Conservation (phyloP, 2,113 vertebrate genomes). For the Drymodes brunneopygia region DNA sequence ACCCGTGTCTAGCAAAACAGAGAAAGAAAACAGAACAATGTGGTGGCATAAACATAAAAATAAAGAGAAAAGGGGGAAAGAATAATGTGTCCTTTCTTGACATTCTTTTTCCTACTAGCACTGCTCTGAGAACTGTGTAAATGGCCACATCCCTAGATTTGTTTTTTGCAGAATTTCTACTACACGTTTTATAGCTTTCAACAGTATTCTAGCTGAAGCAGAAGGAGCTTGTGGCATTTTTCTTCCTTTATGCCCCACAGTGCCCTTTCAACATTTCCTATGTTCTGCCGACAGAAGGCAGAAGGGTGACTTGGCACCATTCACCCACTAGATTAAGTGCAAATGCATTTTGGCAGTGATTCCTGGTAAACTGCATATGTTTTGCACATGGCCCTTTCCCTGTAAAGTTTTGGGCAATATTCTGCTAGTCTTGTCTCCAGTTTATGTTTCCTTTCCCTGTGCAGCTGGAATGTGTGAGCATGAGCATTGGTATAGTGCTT, state of each 20-base stretch:
- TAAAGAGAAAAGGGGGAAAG: neutral
- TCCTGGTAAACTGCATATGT: neutral
- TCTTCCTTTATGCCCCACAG: neutral
- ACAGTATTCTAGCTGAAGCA: neutral
- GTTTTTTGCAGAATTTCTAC: neutral
- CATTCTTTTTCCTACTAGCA: neutral
- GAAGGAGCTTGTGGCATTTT: neutral
- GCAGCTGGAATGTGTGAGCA: neutral
- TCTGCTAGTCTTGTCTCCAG: neutral
- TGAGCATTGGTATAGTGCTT: neutral
- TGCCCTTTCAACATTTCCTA: neutral
- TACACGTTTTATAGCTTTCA: neutral
- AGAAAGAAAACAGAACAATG: neutral
- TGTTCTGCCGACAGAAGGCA: neutral
- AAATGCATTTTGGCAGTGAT: constrained; percentile 10
- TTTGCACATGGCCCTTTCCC: neutral
- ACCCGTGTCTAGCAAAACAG: neutral
- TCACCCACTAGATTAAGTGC: neutral
- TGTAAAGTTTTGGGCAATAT: neutral
- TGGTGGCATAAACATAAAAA: neutral
- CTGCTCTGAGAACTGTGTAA: neutral
- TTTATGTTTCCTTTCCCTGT: neutral
- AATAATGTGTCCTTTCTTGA: neutral
- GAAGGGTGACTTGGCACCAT: neutral
- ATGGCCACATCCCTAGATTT: neutral